These are phyloP conservation scores for Callopanchax toddi DNA, from an alignment of 2,113 vertebrate species.

Conservation along the genomic window DNA sequence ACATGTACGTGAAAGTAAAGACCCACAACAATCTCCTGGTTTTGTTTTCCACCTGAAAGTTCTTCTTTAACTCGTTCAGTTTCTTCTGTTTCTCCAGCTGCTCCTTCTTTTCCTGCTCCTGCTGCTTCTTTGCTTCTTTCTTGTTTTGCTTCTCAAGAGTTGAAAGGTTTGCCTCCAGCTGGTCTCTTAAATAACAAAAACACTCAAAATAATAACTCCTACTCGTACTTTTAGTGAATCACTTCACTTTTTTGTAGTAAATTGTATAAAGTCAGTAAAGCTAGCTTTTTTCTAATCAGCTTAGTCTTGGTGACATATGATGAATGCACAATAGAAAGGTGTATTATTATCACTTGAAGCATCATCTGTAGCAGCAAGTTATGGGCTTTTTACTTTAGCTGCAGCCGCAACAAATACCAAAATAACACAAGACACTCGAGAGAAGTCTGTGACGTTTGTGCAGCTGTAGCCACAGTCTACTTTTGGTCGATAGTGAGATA, in stretches of 20 bases:
- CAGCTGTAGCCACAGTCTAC: constrained; percentile 1
- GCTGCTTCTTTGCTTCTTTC: constrained; percentile 58
- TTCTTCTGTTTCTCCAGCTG: constrained; percentile 63
- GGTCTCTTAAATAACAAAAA: constrained; percentile 24
- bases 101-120: constrained; percentile 63
- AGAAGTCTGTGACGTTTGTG: background rate
- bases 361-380: background rate
- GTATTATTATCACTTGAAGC: background rate
- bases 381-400: background rate
- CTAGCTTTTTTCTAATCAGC: too few relatives aligned
- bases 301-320: too few relatives aligned
- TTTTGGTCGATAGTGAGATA: background rate
- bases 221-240: too few relatives aligned
- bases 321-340: background rate
- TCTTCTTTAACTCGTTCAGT: constrained; percentile 71
- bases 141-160: constrained; percentile 31
- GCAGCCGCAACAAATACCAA: background rate
- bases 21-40: background rate
- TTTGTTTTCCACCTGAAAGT: constrained; percentile 73
- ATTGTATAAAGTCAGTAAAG: too few relatives aligned
- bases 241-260: too few relatives aligned
- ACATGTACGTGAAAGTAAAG: background rate
- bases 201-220: background rate
- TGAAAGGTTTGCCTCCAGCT: constrained; percentile 15
- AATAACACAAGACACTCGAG: constrained; percentile 16